Percentiles rank a stretch among this genome's conserved stretches.
These are phyloP conservation scores for Stigmatopora nigra DNA, from an alignment of 2,113 vertebrate genomes.

Conservation along the genomic window DNA sequence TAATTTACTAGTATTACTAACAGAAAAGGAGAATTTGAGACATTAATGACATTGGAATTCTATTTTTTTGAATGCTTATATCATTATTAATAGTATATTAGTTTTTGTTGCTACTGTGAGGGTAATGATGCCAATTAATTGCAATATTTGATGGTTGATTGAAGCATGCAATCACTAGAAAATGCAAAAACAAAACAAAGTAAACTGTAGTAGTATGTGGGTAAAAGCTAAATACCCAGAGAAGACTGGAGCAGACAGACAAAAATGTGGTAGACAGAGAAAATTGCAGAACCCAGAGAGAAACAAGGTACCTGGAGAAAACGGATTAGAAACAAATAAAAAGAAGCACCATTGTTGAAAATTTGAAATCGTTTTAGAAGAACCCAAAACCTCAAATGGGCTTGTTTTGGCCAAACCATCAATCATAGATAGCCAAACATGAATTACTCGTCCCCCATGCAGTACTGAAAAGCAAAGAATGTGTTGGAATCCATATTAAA, in stretches of 20 bases:
- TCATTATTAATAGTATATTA: too few relatives aligned
- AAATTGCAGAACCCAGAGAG: not conserved
- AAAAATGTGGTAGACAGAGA: too few relatives aligned
- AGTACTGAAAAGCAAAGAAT: too few relatives aligned
- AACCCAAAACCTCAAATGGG: too few relatives aligned
- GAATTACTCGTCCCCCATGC: too few relatives aligned
- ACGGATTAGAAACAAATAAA: not conserved
- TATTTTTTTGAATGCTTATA: not conserved
- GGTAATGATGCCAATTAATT: not conserved
- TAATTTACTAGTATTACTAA: not conserved
- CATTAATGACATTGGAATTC: not conserved
- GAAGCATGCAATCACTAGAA: not conserved
- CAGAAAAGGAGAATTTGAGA: not conserved
- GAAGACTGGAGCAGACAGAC: not conserved
- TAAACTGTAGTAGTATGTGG: too few relatives aligned
- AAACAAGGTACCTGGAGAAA: not conserved
- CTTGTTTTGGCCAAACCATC: too few relatives aligned
- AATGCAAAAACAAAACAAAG: not conserved
- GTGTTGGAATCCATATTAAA: too few relatives aligned
- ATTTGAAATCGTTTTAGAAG: too few relatives aligned
- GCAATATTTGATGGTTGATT: not conserved
- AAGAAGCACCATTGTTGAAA: too few relatives aligned
- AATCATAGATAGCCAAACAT: too few relatives aligned
- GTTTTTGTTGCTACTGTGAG: not conserved
- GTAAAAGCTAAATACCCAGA: not conserved